Base-by-base conservation (phyloP, 2,113 vertebrate species). In the Passer domesticus region DNA sequence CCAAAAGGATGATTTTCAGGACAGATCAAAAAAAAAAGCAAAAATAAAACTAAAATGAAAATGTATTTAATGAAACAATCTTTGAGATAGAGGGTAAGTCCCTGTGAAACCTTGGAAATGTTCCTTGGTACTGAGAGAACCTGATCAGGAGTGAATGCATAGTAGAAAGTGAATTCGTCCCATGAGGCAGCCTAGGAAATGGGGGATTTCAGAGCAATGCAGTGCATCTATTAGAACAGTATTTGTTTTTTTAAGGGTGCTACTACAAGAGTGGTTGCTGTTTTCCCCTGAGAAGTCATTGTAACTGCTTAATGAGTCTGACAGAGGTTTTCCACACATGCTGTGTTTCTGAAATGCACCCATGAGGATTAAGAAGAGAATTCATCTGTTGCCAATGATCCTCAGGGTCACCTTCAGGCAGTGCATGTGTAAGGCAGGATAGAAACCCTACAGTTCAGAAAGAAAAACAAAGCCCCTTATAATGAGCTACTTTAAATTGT, bases 351-450 rank as follows among this genome's bases (percentile, higher is more conserved):
- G 62, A 87, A 95, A 53, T 11, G 23, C 11, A 31, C 78, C 30
- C 7, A 0, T 39, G 94, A 80, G 91, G 58, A 64, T 79, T 46
- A 46, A 64, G 30, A 33, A 41, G 39, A 13, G 39, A 41, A 9
- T 9, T 88, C 75, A 21, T 37, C 39, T 86, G 52, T 21, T 92
- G 69, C 20, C 44, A 37, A 0, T 11, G 53, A 87, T 55, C 78
- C 87, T 77, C 70, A 83, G 87, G 74, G 62, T 95, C 81, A 79
- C 95, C 80, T 79, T 73, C 58, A 53, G 70, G 70, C 84, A 62
- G 4, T 68, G 68, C 59, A 31, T 20, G 25, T 31, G 18, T 59
- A n/a, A 86, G 41, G 37, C 67, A 86, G 44, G 28, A 37, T 47
- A 81, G 47, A 73, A 73, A 60, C 24, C 25, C 30, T 30, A 5